Base-by-base conservation (phyloP, 2,797 vertebrate genomes). In the Masticophis lateralis region DNA sequence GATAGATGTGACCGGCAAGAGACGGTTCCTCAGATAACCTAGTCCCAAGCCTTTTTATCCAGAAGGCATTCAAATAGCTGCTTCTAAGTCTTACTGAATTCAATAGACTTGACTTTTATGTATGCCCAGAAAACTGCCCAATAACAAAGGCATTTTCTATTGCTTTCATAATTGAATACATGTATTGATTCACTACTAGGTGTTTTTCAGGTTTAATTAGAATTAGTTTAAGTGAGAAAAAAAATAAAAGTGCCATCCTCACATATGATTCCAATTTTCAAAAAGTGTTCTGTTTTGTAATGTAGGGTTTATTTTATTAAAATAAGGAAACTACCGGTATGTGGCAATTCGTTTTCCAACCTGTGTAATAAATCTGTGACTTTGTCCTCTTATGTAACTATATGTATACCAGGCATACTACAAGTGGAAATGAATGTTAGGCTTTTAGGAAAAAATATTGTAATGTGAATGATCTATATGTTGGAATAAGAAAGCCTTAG, bases 311-410 rank as follows among this genome's bases (percentile, higher is more conserved):
- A n/a, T 93, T 94, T 94, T 93, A 88, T 95, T 28, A 93, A 91
- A 86, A 94, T 32, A 53, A 91, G 88, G 61, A 47, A 87, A 1
- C 12, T 32, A 92, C 20, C 20, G 7, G 2, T 22, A 60, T 90
- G 86, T 95, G 90, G 92, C 43, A 91, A 88, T 93, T 60, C 87
- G 27, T 86, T 53, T 92, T 94, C 87, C 60, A 92, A 94, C 90
- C 92, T 51, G n/a, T 91, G 0, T 93, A 91, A 95, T 95, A 92
- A 96, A 96, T 94, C 86, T 92, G 90, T 92, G 86, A 92, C 95
- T 96, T 95, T 95, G 63, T 66, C 53, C 94, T 95, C 37, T 86
- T 96, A 83, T 86, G 13, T 37, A 95, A 1, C 94, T 95, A 51
- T 69, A 69, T 94, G 13, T 89, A 88, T 83, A 92, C 32, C 37